Base-by-base conservation (phyloP, 1,140 invertebrate species). In the Camponotus vicinus region DNA sequence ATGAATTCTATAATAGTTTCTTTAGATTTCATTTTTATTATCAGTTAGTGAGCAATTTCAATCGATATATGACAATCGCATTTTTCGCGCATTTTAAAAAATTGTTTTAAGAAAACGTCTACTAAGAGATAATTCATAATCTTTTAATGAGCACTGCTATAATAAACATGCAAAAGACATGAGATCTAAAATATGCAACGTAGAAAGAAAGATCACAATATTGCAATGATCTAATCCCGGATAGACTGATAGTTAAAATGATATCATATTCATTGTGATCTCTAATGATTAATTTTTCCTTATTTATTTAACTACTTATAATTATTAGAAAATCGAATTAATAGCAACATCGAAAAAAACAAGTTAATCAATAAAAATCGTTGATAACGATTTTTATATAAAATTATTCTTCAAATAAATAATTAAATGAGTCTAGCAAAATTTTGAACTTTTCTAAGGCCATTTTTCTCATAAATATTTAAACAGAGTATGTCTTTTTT, bases 231-330 rank as follows among this genome's bases (percentile, higher is more conserved):
- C 40, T 73, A 32, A 76, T 89, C 89, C 73, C 90, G 83, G 75
- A 87, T 84, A 55, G 83, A 80, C 77, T 90, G 92, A 91, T 88
- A 91, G 91, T 91, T 88, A 86, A 64, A 91, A 88, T 92, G 90
- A 90, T 86, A 88, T 45, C 80, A 85, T 90, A 90, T 91, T 88
- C 87, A 88, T 89, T 91, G 88, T 90, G 77, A 66, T 42, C n/a
- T 40, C 15, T 52, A 52, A 64, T 86, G 80, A 92, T 91, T 88
- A 86, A 79, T 92, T 90, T 85, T 59, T 37, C 15, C 83, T 89
- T 27, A 27, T 37, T 80, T 89, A 78, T 79, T 84, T 83, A 85
- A 75, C 69, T 49, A 63, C 45, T n/a, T 75, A 70, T 27, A 71
- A 27, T 80, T 71, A 34, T 11, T 49, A n/a, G 34, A 18, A 42